A percentile compares a stretch with the other conserved stretches of the same genome.
phyloP scores from a whole-genome alignment of 2,888 invertebrate genomes.

The Schizaphis graminum region DNA sequence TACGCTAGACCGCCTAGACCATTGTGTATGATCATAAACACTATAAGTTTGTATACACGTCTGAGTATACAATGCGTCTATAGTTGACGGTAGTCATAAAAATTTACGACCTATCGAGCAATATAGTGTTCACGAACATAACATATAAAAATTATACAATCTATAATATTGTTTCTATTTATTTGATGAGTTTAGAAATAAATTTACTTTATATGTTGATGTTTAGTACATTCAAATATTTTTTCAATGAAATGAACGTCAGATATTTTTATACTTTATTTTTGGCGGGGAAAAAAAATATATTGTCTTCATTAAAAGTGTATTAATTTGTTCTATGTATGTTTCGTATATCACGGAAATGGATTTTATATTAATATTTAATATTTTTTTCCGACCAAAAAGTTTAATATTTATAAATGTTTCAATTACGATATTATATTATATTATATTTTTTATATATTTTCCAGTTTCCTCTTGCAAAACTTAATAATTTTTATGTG shows the following conservation, averaged over 20 bases:
- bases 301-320: neutral
- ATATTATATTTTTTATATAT: no score
- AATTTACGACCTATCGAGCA: neutral
- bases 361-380: neutral
- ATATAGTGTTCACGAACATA: neutral
- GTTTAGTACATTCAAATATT: neutral
- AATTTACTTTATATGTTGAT: neutral
- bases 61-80: neutral
- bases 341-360: neutral
- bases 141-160: neutral
- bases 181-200: neutral
- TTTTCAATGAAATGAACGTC: neutral
- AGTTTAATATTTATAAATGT: no score
- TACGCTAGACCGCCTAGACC: no score
- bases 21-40: neutral
- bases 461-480: no score
- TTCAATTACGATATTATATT: no score
- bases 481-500: no score
- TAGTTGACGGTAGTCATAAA: neutral
- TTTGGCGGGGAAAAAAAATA: neutral
- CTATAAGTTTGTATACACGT: neutral
- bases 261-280: neutral
- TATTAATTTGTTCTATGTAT: neutral
- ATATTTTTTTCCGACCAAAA: neutral
- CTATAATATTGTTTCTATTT: neutral